Percentiles rank a stretch among this genome's conserved stretches.
Evolutionary conservation across 2,888 invertebrate genomes (phyloP).

Genomic region (Orthosia gothica): DNA sequence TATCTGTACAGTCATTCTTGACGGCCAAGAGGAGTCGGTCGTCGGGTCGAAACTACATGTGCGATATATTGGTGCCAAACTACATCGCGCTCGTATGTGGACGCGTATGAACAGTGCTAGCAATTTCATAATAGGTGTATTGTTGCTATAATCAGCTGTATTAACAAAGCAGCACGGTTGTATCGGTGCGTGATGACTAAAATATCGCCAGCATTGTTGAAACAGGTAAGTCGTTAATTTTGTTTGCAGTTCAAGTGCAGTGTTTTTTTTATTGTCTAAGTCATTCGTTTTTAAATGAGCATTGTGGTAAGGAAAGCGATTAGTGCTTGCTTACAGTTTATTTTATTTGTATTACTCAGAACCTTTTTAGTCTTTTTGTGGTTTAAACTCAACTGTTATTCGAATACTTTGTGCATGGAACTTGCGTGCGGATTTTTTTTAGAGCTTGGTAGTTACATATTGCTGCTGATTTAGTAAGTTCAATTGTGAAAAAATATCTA

Average conservation of each 20-base stretch:
- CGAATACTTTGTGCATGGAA: not conserved
- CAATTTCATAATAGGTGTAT: conserved; percentile 39
- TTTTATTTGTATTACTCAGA: not conserved
- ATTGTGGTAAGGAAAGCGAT: conserved; percentile 22
- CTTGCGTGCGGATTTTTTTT: not conserved
- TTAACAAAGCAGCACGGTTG: conserved; percentile 24
- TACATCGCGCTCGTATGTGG: conserved; percentile 46
- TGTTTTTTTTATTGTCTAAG: conserved; percentile 7
- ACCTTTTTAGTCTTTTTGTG: not conserved
- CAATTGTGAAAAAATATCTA: too few species aligned
- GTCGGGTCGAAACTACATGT: conserved; percentile 52
- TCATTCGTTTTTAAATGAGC: conserved; percentile 27
- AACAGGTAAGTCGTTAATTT: conserved; percentile 77
- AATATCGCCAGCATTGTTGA: conserved; percentile 81
- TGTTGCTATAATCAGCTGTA: conserved; percentile 38
- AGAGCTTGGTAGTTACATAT: not conserved
- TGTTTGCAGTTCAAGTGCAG: conserved; percentile 11
- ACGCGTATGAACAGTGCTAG: conserved; percentile 23
- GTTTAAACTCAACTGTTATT: conserved; percentile 5
- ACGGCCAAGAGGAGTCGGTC: conserved; percentile 71
- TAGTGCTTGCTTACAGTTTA: conserved; percentile 8
- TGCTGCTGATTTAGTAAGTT: not conserved
- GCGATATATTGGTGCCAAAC: conserved; percentile 27
- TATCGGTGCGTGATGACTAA: conserved; percentile 70
- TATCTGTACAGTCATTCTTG: conserved; percentile 72